phyloP scores from a whole-genome alignment of 2,888 invertebrate genomes.

The Nowickia ferox region DNA sequence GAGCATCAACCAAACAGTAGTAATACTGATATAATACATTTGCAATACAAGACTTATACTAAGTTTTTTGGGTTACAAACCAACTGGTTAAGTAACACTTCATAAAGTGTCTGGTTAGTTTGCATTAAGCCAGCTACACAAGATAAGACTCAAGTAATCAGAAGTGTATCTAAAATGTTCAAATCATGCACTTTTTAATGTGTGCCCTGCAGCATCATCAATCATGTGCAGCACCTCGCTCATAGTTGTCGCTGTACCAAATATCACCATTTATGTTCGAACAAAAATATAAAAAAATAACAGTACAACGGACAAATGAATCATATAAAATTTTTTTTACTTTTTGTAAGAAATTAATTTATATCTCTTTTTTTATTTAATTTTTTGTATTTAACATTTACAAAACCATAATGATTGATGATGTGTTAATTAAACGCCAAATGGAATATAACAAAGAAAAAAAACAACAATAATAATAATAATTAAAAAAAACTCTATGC shows the following conservation, averaged over 20 bases:
- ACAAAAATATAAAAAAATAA: neutral
- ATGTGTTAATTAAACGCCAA: constrained; percentile 60
- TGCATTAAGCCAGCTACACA: too few relatives aligned
- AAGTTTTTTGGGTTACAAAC: too few relatives aligned
- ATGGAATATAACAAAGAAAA: neutral
- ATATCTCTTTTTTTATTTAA: constrained; percentile 3
- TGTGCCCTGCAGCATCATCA: neutral
- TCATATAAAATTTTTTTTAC: constrained; percentile 10
- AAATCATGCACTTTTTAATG: neutral
- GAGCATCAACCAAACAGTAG: too few relatives aligned
- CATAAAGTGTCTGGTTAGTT: too few relatives aligned
- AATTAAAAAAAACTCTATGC: neutral
- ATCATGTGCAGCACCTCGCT: neutral
- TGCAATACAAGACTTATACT: too few relatives aligned
- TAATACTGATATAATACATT: too few relatives aligned
- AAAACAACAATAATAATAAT: too few relatives aligned
- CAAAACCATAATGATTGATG: constrained; percentile 58
- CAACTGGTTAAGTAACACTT: too few relatives aligned
- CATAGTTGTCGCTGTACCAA: neutral
- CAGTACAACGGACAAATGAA: neutral
- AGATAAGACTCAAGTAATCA: too few relatives aligned
- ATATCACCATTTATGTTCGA: neutral
- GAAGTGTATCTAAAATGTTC: too few relatives aligned
- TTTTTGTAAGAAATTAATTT: constrained; percentile 26
- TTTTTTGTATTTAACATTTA: neutral